Evolutionary conservation across 2,888 invertebrate species (phyloP), one percentile per base, ranked within the genome.

Genomic region (Sminthurinus aureus): DNA sequence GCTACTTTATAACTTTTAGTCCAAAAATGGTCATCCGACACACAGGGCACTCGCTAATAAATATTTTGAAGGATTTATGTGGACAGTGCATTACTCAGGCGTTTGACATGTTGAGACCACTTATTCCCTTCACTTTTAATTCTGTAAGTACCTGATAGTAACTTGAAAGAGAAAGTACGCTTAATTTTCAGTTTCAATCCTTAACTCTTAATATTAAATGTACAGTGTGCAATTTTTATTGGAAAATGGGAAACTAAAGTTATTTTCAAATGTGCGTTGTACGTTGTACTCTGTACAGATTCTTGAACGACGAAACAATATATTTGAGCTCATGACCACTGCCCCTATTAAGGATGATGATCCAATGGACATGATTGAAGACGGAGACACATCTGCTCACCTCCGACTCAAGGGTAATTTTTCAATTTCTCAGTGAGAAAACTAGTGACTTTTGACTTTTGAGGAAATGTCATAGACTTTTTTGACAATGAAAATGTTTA

Each of bases 71-170:
- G 0, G 95, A 96, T 89, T 91, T 97, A 83, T 92, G 96, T 87
- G 96, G 97, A 13, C 96, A 96, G 91, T 96, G 95, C 90, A 94
- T 99, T 84, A 96, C 96, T 0, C 95, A 96, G 89, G 95, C 96
- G 93, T 98, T 99, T 90, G 95, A 96, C 90, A 91, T 99, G 82
- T 95, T 96, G 52, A 93, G 98, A 87, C 98, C 98, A 0, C 92
- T 98, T 84, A 96, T 98, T 89, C 95, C 96, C 11, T 98, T 98
- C 91, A 96, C 96, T 90, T 98, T 98, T 92, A 94, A 96, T 91
- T 96, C 96, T 90, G 98, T 98, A 92, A 94, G 94, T 38, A 38
- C 38, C 6, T 38, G n/a, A n/a, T n/a, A n/a, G n/a, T n/a, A n/a
- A n/a, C n/a, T n/a, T n/a, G n/a, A n/a, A n/a, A n/a, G n/a, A n/a